These are phyloP conservation scores for Drosophila meridiana DNA, from an alignment of 2,888 invertebrate species.

Conservation along the genomic window DNA sequence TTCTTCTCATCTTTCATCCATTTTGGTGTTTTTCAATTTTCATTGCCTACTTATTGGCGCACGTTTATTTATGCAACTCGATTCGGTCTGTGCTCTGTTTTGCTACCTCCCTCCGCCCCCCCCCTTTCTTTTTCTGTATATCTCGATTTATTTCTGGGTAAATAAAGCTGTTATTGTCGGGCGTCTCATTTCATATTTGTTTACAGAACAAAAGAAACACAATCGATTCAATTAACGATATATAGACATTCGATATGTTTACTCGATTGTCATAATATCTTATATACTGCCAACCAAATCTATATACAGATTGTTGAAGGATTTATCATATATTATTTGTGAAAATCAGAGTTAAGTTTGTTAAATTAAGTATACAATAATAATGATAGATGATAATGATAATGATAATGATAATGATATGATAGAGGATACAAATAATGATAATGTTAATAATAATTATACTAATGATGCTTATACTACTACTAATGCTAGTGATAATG, in stretches of 20 bases:
- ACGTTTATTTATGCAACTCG: not conserved
- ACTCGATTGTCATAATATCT: not conserved
- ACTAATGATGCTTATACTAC: not conserved
- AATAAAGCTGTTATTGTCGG: not conserved
- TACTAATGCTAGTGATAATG: not conserved
- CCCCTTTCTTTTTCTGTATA: not conserved
- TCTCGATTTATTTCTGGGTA: not conserved
- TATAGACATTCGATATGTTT: not conserved
- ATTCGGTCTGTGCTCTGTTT: not conserved
- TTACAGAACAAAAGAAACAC: not conserved
- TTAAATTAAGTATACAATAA: not conserved
- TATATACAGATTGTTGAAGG: not conserved
- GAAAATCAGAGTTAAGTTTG: not conserved
- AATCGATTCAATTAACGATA: not conserved
- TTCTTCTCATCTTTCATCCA: not conserved
- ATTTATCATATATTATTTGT: too few species aligned
- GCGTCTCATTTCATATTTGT: not conserved
- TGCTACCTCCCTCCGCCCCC: too few species aligned
- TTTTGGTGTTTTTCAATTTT: not conserved
- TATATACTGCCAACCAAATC: too few species aligned
- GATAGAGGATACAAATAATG: not conserved
- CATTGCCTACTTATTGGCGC: constrained; percentile 33
- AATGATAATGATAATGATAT: not conserved
- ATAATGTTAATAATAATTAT: not conserved
- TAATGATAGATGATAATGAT: not conserved